Conservation (phyloP, 2,113 vertebrate species). For the Dendropsophus ebraccatus region DNA sequence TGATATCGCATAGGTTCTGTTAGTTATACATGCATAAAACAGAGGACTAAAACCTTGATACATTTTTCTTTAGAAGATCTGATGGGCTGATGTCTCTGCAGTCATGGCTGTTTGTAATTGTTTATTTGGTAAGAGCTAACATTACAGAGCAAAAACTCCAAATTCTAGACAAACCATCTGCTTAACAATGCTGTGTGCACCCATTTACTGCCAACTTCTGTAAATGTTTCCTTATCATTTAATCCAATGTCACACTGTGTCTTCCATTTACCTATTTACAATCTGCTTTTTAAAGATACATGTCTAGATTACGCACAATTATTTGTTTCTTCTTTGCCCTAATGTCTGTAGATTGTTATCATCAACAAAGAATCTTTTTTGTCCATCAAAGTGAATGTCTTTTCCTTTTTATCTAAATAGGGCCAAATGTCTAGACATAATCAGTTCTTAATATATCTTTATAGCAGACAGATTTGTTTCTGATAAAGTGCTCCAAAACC, state of each 20-base stretch:
- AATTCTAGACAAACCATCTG: conserved; percentile 35
- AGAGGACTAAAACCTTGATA: too few species aligned
- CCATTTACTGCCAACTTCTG: conserved; percentile 15
- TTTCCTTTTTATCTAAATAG: too few species aligned
- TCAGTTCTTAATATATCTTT: too few species aligned
- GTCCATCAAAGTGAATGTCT: not conserved
- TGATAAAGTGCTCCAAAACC: too few species aligned
- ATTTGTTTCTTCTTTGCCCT: not conserved
- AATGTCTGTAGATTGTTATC: not conserved
- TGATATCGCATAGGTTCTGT: too few species aligned
- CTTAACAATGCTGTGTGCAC: conserved; percentile 6
- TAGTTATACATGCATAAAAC: too few species aligned
- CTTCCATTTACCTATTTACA: conserved; percentile 5
- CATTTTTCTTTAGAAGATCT: too few species aligned
- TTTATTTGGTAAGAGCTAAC: not conserved
- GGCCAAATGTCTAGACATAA: too few species aligned
- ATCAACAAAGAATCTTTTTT: not conserved
- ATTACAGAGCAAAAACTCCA: not conserved
- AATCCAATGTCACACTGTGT: conserved; percentile 1
- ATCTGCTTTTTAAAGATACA: not conserved
- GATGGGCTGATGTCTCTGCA: not conserved
- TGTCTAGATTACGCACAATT: not conserved
- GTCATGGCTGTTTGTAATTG: not conserved
- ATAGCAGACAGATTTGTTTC: too few species aligned
- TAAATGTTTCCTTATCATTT: not conserved